Percentiles rank a stretch among this genome's conserved stretches.
Evolutionary conservation across 2,888 invertebrate genomes (phyloP).

Genomic region (Nomada ferruginata): DNA sequence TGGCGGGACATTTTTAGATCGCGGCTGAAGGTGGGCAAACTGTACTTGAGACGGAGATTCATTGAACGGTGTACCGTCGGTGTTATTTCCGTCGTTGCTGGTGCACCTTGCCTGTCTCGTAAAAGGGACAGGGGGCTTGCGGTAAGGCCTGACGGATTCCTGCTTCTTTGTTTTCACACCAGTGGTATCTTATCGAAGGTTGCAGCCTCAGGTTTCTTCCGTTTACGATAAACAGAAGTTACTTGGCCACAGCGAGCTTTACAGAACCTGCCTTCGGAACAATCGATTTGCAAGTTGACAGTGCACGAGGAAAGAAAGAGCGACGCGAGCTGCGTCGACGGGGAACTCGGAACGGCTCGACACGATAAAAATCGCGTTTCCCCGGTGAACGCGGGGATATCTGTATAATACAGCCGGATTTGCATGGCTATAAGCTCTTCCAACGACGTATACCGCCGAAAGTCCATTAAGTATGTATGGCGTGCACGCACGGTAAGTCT

Average conservation of each 20-base stretch:
- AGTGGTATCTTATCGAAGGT: constrained; percentile 36
- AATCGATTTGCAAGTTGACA: too few relatives aligned
- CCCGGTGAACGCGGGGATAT: constrained; percentile 25
- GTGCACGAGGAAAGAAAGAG: too few relatives aligned
- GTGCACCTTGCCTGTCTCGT: too few relatives aligned
- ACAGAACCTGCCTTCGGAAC: neutral
- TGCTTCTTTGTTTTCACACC: constrained; percentile 28
- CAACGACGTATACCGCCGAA: constrained; percentile 49
- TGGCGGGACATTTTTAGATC: too few relatives aligned
- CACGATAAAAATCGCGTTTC: constrained; percentile 51
- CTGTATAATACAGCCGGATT: constrained; percentile 53
- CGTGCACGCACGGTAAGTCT: constrained; percentile 60
- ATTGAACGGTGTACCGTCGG: too few relatives aligned
- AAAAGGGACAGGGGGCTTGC: neutral
- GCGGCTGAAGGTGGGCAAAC: too few relatives aligned
- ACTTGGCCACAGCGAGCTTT: neutral
- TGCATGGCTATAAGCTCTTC: constrained; percentile 43
- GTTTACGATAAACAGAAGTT: constrained; percentile 37
- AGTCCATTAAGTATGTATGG: constrained; percentile 64
- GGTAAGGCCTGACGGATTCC: neutral
- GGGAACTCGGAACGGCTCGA: constrained; percentile 21
- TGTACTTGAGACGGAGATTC: too few relatives aligned
- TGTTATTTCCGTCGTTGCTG: too few relatives aligned
- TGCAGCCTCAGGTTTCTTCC: constrained; percentile 36
- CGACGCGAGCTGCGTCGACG: neutral